A percentile compares a stretch with the other conserved stretches of the same genome.
phyloP scores from a whole-genome alignment of 2,888 invertebrate species.

The Pristionchus exspectatus region DNA sequence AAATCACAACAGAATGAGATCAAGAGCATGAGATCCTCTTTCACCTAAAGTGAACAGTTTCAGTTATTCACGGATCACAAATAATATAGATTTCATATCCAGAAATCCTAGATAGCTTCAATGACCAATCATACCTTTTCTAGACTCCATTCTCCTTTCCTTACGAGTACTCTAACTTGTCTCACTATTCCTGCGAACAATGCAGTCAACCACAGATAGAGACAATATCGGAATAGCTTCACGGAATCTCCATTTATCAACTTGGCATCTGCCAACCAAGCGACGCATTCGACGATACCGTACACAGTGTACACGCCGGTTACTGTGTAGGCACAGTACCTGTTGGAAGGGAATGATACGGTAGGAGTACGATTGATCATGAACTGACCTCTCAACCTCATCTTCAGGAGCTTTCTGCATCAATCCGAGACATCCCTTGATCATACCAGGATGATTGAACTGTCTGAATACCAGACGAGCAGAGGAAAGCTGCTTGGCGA shows the following conservation, averaged over 20 bases:
- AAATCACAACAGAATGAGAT: constrained; percentile 70
- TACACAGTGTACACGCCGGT: constrained; percentile 74
- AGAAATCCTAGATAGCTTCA: background rate
- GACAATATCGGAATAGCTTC: constrained; percentile 68
- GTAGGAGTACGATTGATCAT: background rate
- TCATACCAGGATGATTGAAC: constrained; percentile 71
- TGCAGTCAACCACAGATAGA: constrained; percentile 72
- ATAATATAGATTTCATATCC: background rate
- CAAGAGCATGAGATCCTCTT: constrained; percentile 37
- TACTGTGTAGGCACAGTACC: constrained; percentile 60
- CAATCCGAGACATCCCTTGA: constrained; percentile 66
- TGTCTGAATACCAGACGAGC: constrained; percentile 63
- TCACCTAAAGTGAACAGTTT: background rate
- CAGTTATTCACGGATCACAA: no score
- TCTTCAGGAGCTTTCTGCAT: constrained; percentile 42
- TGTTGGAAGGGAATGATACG: background rate
- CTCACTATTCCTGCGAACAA: constrained; percentile 67
- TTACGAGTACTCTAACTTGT: constrained; percentile 53
- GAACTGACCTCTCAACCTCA: constrained; percentile 26
- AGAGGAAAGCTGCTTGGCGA: constrained; percentile 55
- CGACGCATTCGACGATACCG: constrained; percentile 68
- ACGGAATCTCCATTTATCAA: constrained; percentile 66
- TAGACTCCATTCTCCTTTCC: constrained; percentile 38
- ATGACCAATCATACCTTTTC: constrained; percentile 30
- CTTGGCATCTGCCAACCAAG: constrained; percentile 74